A percentile compares a stretch with the other conserved stretches of the same genome.
These are phyloP conservation scores for Hydrolagus affinis DNA, from an alignment of 2,113 vertebrate genomes.

Conservation along the genomic window DNA sequence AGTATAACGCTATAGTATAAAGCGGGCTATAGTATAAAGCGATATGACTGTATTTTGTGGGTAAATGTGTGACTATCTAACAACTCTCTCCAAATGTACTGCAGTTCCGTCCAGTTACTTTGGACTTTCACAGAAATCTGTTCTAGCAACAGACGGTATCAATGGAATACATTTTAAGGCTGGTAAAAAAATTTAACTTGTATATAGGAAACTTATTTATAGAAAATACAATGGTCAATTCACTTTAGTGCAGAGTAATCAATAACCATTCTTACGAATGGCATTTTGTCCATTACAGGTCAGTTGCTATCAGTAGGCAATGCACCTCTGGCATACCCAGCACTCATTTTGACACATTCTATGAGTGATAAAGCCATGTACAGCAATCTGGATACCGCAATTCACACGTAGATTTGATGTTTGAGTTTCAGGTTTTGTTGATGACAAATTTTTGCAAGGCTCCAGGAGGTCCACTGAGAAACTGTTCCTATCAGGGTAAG, in stretches of 20 bases:
- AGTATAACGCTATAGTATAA: too few relatives aligned
- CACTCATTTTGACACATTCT: constrained; percentile 22
- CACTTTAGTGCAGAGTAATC: background rate
- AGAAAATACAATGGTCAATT: too few relatives aligned
- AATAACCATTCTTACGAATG: background rate
- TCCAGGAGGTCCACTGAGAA: constrained; percentile 40
- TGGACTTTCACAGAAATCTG: too few relatives aligned
- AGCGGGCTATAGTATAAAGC: too few relatives aligned
- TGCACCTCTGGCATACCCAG: background rate
- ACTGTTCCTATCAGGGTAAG: constrained; percentile 39
- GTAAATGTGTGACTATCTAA: too few relatives aligned
- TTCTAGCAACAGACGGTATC: too few relatives aligned
- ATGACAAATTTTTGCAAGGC: constrained; percentile 40
- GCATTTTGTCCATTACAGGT: constrained; percentile 5
- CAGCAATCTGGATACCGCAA: constrained; percentile 23
- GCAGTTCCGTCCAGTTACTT: too few relatives aligned
- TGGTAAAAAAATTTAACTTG: too few relatives aligned
- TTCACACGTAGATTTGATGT: constrained; percentile 34
- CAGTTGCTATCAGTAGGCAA: constrained; percentile 19
- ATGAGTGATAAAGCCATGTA: constrained; percentile 36
- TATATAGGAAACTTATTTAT: background rate
- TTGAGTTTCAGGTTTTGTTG: constrained; percentile 38
- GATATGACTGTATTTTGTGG: too few relatives aligned
- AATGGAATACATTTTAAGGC: too few relatives aligned
- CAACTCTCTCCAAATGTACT: too few relatives aligned